Conservation (phyloP, 2,113 vertebrate species). For the Orientallactaga bullata region DNA sequence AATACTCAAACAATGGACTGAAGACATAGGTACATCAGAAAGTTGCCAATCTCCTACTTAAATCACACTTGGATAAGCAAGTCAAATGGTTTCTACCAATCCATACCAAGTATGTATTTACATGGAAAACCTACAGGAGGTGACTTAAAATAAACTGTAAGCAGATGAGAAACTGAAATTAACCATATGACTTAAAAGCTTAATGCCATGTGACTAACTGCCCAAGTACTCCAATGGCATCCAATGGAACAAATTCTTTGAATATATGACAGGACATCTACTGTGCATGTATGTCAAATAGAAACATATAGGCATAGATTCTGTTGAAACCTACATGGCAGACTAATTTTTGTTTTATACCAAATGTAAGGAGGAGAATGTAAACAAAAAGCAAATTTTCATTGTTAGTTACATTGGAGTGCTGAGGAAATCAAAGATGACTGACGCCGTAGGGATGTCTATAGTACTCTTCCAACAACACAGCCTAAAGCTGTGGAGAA, state of each 20-base stretch:
- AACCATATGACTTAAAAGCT: background rate
- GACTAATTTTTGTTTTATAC: background rate
- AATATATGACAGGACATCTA: background rate
- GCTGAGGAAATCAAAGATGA: background rate
- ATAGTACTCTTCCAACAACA: background rate
- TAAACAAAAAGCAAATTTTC: background rate
- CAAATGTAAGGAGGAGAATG: background rate
- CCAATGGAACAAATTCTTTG: background rate
- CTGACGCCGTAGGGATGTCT: background rate
- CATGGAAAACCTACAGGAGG: background rate
- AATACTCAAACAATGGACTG: background rate
- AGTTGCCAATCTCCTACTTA: background rate
- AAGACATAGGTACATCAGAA: background rate
- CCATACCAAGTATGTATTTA: conserved; percentile 32
- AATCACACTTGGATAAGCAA: background rate
- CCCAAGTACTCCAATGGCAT: background rate
- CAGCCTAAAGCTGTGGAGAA: background rate
- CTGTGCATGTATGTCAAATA: background rate
- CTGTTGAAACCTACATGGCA: background rate
- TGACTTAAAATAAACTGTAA: conserved; percentile 3
- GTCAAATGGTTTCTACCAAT: conserved; percentile 33
- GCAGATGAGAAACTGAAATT: conserved; percentile 25
- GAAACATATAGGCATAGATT: background rate
- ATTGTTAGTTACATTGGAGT: background rate
- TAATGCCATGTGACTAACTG: conserved; percentile 20